Base-by-base conservation (phyloP, 2,797 vertebrate species). In the Otus scops region DNA sequence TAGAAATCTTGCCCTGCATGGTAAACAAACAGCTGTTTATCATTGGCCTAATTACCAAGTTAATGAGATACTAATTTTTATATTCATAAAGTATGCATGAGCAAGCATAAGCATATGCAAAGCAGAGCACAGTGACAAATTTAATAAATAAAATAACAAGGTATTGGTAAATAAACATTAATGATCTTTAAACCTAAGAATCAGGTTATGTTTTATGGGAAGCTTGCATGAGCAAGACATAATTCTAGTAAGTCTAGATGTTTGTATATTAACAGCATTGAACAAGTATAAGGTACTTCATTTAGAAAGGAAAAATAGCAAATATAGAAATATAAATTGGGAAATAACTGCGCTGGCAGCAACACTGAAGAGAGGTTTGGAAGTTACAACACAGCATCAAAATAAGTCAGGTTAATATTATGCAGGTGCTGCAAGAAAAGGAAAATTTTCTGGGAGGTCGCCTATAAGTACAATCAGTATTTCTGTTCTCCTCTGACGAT, bases 51-150 rank as follows among this genome's bases (percentile, higher is more conserved):
- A 99, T 99, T 99, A 99, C 98, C 98, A 98, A 98, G 98, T 97
- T 99, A 99, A 99, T 98, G 98, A 99, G 98, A 99, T 98, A 98
- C 96, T 99, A 99, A 99, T 99, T 98, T 98, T 98, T 98, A 98
- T 98, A 98, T 98, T 98, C 97, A 98, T 98, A 98, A 98, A 97
- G 97, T 98, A 99, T 98, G 98, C 98, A 99, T 98, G 98, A 99
- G 97, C 95, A 97, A 97, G 93, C 97, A 97, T 97, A 92, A 98
- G 98, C 96, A 64, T 97, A 98, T 98, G 98, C 98, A 98, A 98
- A 98, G 97, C 97, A 98, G 96, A 98, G 82, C 92, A 98, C 94
- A 98, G 98, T 98, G 98, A 98, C 98, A 98, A 98, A 98, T 97
- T 97, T 97, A 98, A 98, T 99, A 98, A 98, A 98, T 98, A 98